These are phyloP conservation scores for Drosophila hydei DNA, from an alignment of 1,140 invertebrate genomes.

Conservation along the genomic window DNA sequence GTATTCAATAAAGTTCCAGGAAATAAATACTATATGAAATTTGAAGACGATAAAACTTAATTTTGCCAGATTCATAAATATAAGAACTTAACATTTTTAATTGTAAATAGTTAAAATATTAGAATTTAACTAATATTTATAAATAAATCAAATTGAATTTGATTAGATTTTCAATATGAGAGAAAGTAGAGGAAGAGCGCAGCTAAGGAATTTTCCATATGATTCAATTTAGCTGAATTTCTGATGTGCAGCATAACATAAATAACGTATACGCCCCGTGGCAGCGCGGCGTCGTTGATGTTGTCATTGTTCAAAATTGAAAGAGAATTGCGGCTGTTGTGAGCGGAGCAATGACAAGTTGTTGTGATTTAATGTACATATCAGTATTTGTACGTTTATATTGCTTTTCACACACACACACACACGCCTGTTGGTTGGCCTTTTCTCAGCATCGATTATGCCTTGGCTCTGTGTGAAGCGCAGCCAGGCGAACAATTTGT, in stretches of 20 bases:
- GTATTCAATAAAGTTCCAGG: too few species aligned
- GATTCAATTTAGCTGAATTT: slow-evolving; percentile 11
- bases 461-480: slow-evolving; percentile 33
- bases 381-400: slow-evolving; percentile 50
- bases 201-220: slow-evolving; percentile 2
- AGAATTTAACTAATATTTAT: too few species aligned
- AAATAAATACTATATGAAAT: too few species aligned
- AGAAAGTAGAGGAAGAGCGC: too few species aligned
- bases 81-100: too few species aligned
- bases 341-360: slow-evolving; percentile 49
- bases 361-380: slow-evolving; percentile 67
- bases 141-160: too few species aligned
- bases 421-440: slow-evolving; percentile 1
- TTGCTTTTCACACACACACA: slow-evolving; percentile 41
- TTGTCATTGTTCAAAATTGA: slow-evolving; percentile 61
- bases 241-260: slow-evolving; percentile 6
- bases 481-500: slow-evolving; percentile 70
- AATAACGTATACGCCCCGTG: slow-evolving; percentile 51
- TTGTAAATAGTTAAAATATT: too few species aligned
- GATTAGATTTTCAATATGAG: too few species aligned
- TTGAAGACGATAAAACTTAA: too few species aligned
- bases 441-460: slow-evolving; percentile 62
- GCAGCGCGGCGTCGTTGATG: slow-evolving; percentile 39
- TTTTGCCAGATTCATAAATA: too few species aligned
- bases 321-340: slow-evolving; percentile 46